Conservation (phyloP, 2,113 vertebrate genomes). For the Boleophthalmus pectinirostris region DNA sequence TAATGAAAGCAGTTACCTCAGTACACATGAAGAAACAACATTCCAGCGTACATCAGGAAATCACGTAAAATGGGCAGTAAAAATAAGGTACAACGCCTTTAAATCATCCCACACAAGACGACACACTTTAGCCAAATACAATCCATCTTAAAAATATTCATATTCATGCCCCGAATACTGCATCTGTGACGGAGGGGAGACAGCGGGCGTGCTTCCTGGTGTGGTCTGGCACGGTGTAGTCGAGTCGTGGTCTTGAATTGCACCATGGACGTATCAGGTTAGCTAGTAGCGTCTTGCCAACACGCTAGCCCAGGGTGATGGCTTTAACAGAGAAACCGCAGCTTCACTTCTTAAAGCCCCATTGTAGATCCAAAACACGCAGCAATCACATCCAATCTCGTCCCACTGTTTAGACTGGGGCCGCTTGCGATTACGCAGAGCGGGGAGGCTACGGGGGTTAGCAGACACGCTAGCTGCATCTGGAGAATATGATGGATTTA, state of each 20-base stretch:
- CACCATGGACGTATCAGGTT: constrained; percentile 42
- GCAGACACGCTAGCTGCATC: constrained; percentile 5
- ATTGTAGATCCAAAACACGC: background rate
- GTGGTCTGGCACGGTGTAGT: constrained; percentile 35
- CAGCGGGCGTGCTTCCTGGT: constrained; percentile 36
- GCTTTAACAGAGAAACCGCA: constrained; percentile 37
- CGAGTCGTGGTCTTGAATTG: constrained; percentile 39
- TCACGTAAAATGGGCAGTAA: no score
- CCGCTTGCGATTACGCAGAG: background rate
- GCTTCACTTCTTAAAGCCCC: background rate
- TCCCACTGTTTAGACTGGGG: constrained; percentile 9
- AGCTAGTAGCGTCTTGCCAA: constrained; percentile 19
- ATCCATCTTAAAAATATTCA: constrained; percentile 8
- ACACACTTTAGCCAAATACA: background rate
- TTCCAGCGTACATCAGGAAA: no score
- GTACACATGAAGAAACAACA: no score
- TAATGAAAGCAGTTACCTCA: no score
- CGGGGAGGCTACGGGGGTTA: background rate
- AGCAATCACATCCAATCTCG: background rate
- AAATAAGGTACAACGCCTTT: no score
- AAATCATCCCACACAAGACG: background rate
- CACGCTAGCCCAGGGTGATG: constrained; percentile 21
- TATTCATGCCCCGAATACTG: background rate
- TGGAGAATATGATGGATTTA: background rate
- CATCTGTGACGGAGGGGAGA: background rate